These are phyloP conservation scores for Hirudo medicinalis DNA, from an alignment of 1,140 invertebrate species.

Conservation along the genomic window DNA sequence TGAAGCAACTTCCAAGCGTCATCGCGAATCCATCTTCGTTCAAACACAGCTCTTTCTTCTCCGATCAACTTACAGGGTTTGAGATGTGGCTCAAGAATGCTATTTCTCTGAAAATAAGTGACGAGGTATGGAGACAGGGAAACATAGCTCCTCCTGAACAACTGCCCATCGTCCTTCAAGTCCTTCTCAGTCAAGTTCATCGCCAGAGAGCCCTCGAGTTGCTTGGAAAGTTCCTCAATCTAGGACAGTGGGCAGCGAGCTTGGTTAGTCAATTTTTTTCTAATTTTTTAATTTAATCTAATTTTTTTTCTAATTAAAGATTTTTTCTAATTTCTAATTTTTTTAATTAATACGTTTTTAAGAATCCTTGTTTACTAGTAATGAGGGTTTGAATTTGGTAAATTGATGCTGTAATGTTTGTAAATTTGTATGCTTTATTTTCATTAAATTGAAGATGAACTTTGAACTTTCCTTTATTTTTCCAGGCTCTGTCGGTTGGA, in stretches of 20 bases:
- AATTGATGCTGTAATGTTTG: not conserved
- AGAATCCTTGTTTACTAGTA: too few species aligned
- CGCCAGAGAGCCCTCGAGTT: conserved; percentile 82
- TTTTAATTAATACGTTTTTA: too few species aligned
- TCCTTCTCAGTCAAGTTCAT: conserved; percentile 90
- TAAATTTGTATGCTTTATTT: not conserved
- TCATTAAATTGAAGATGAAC: not conserved
- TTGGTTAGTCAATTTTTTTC: too few species aligned
- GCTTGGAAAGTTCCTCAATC: conserved; percentile 82
- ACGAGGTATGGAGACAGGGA: conserved; percentile 43
- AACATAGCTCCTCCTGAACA: conserved; percentile 68
- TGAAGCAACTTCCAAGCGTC: conserved; percentile 71
- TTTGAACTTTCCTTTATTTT: conserved; percentile 16
- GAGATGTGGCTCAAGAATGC: conserved; percentile 73
- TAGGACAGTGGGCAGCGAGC: conserved; percentile 93
- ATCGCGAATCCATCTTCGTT: conserved; percentile 30
- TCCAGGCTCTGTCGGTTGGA: conserved; percentile 75
- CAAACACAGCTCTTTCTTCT: conserved; percentile 68
- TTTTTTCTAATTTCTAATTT: not conserved
- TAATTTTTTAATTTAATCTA: not conserved
- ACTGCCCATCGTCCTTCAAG: conserved; percentile 89
- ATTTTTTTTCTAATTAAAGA: not conserved
- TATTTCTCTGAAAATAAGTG: conserved; percentile 45
- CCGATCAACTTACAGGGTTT: conserved; percentile 96
- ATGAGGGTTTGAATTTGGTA: not conserved